Evolutionary conservation across 2,113 vertebrate species (phyloP), one percentile per base, ranked within the genome.

Genomic region (Thunnus thynnus): DNA sequence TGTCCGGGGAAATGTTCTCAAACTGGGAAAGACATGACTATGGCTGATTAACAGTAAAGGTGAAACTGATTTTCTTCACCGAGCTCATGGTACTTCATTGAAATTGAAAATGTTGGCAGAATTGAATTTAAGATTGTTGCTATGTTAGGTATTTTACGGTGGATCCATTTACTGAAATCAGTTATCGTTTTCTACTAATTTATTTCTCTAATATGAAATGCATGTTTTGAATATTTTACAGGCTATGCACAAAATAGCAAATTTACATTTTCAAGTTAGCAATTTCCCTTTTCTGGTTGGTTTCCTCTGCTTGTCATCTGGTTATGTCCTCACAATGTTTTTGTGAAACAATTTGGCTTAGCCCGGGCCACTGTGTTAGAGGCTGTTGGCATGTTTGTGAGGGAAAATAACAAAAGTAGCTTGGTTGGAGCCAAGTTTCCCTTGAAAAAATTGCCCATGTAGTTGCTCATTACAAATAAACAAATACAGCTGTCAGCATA

Each of bases 401-500:
- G 46, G 54, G 60, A 67, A 86, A 75, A 82, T 61, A 81, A 80
- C 63, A 55, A 69, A 77, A 65, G 36, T 61, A 27, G 56, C 32
- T 74, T 4, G 5, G 46, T 32, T 48, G 50, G 51, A 82, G 87
- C 83, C 85, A 84, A 86, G 79, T 89, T 92, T 92, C 79, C 86
- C 78, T 63, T 80, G 86, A 68, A 79, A 89, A 92, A 86, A 82
- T 64, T 27, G 76, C 57, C 81, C 70, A 73, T 77, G 74, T 71
- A 75, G 72, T 66, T 51, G 27, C 74, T 86, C 77, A 64, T 85
- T 88, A 64, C 57, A 88, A 87, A 89, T 85, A 89, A 93, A 89
- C 83, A 92, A 93, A 92, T 89, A 82, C 88, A 90, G 80, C 89
- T 91, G 91, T 65, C 68, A 14, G 75, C 46, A 70, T 86, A 92